These are phyloP conservation scores for Pimpla rufipes DNA, from an alignment of 2,888 invertebrate genomes.

Conservation along the genomic window DNA sequence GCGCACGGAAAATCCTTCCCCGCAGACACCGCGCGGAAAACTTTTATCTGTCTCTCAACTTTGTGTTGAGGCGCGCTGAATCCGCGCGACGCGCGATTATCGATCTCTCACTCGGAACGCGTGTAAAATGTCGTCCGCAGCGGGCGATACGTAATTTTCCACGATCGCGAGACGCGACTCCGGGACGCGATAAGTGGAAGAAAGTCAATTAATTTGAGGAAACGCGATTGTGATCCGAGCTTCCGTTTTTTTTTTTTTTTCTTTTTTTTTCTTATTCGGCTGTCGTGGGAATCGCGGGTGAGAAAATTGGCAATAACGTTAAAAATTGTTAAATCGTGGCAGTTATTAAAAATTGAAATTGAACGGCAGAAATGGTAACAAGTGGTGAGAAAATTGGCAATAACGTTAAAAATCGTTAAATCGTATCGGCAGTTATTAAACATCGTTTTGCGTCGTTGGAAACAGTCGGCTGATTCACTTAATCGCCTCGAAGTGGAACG, in stretches of 20 bases:
- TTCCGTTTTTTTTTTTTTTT: too few relatives aligned
- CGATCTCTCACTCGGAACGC: constrained; percentile 33
- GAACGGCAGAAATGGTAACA: too few relatives aligned
- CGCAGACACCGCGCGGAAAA: constrained; percentile 17
- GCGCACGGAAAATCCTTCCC: constrained; percentile 45
- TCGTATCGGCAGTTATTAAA: neutral
- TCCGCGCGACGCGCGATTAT: neutral
- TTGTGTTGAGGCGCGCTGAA: constrained; percentile 17
- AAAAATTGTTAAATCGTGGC: neutral
- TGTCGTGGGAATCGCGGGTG: neutral
- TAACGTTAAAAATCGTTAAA: neutral
- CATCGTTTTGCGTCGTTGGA: too few relatives aligned
- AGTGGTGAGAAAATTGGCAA: neutral
- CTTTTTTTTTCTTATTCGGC: neutral
- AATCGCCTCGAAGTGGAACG: too few relatives aligned
- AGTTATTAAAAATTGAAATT: too few relatives aligned
- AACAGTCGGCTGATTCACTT: too few relatives aligned
- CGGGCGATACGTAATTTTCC: neutral
- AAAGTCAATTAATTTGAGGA: neutral
- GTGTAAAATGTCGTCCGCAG: constrained; percentile 22
- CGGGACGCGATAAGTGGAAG: neutral
- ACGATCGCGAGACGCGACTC: constrained; percentile 1
- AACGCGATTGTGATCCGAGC: constrained; percentile 1
- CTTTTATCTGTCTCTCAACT: constrained; percentile 29
- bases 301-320: neutral